Base-by-base conservation (phyloP, 2,888 invertebrate species). In the Julus scanicus region DNA sequence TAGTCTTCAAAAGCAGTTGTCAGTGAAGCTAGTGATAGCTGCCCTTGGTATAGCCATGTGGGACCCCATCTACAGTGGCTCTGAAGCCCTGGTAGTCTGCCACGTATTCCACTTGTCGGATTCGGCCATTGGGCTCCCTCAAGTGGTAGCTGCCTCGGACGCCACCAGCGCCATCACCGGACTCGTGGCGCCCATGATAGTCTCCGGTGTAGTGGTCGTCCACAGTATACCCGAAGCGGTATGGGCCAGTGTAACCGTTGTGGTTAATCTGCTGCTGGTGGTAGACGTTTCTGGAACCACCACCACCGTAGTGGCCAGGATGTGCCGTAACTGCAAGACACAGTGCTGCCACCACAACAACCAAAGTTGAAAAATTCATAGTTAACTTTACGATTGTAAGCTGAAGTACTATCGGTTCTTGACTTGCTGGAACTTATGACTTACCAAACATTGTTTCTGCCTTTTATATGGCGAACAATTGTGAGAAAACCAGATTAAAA, bases 161-260 rank as follows among this genome's bases (percentile, higher is more conserved):
- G 49, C 88, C 88, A 37, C 88, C 88, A 29, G 86, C 37, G 39
- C 88, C 88, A 71, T 88, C 88, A 71, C 88, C 86, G 11, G 15
- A 6, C 44, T 88, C 88, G 20, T 88, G 57, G 44, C 86, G 88
- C 29, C 88, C 88, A 40, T 88, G 88, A 71, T 88, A 88, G 53
- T 88, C 88, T 5, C 88, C 88, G n/a, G 88, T 88, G 71, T 88
- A 88, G 29, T 57, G 86, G 44, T 88, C 88, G 9, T 88, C 86
- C 20, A 88, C 88, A 15, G 57, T 71, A 44, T 88, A 88, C 29
- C 88, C 88, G 63, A 88, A 88, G 11, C 86, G 86, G 86, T 88
- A 88, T 20, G 88, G 88, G 8, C 88, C 88, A 13, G 88, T 29
- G 29, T 88, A 88, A 20, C 88, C 88, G 44, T 63, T 86, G 29